Percentiles rank a stretch among this genome's conserved stretches.
These are phyloP conservation scores for Drosophila malerkotliana DNA, from an alignment of 1,140 invertebrate species.

Conservation along the genomic window DNA sequence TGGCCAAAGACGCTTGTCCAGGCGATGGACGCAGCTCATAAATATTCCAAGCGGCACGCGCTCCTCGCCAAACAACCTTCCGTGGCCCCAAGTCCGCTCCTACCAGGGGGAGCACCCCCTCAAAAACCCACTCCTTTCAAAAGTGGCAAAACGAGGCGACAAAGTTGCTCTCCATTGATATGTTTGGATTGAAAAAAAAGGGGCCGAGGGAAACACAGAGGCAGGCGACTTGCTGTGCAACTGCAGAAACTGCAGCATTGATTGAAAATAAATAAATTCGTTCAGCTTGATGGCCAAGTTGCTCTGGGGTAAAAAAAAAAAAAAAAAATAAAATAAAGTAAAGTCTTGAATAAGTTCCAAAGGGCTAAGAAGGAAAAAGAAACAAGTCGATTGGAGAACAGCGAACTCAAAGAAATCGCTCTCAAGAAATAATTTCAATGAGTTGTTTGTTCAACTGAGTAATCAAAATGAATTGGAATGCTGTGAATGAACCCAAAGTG, in stretches of 20 bases:
- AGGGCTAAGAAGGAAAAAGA: slow-evolving; percentile 1
- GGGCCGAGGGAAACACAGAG: slow-evolving; percentile 4
- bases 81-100: slow-evolving; percentile 6
- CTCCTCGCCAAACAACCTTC: slow-evolving; percentile 40
- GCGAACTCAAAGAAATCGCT: slow-evolving; percentile 17
- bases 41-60: slow-evolving; percentile 78
- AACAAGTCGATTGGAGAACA: neutral
- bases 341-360: slow-evolving; percentile 15
- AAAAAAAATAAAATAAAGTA: slow-evolving; percentile 4
- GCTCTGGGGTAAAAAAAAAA: neutral
- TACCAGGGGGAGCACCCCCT: no score
- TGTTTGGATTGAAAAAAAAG: neutral
- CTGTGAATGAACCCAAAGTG: slow-evolving; percentile 25
- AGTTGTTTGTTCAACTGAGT: slow-evolving; percentile 21
- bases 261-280: slow-evolving; percentile 79
- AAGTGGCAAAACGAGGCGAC: slow-evolving; percentile 67
- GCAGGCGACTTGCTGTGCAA: slow-evolving; percentile 18
- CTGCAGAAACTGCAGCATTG: slow-evolving; percentile 46
- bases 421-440: slow-evolving; percentile 26
- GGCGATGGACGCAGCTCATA: slow-evolving; percentile 65
- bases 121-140: neutral
- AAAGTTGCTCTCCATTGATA: slow-evolving; percentile 58
- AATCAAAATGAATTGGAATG: slow-evolving; percentile 31
- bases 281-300: slow-evolving; percentile 23
- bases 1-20: slow-evolving; percentile 38